Conservation (phyloP, 2,113 vertebrate genomes). For the Glareola pratincola region DNA sequence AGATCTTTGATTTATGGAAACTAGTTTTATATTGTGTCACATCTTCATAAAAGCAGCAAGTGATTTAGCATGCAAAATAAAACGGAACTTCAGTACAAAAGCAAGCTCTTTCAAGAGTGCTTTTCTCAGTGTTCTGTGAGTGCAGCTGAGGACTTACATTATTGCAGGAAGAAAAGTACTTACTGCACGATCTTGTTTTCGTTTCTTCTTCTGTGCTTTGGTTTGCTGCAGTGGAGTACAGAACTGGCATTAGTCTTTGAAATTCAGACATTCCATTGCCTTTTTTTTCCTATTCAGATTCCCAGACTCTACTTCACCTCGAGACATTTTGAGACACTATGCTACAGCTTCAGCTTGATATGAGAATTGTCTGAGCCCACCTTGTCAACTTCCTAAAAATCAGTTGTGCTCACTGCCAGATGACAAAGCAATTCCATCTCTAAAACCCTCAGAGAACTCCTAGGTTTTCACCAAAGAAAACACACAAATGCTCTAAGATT, state of each 20-base stretch:
- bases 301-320: not conserved
- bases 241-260: not conserved
- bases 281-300: not conserved
- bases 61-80: not conserved
- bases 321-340: not conserved
- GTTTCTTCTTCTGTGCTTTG: slow-evolving; percentile 92
- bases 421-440: not conserved
- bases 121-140: not conserved
- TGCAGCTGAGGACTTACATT: not conserved
- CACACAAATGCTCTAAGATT: not conserved
- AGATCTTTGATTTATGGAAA: not conserved
- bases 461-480: not conserved
- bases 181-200: slow-evolving; percentile 90
- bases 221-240: slow-evolving; percentile 73
- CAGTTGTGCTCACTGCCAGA: not conserved
- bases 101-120: not conserved
- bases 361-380: not conserved
- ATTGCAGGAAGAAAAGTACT: slow-evolving; percentile 54
- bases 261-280: not conserved
- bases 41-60: not conserved
- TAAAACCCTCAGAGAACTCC: not conserved
- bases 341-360: not conserved
- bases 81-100: not conserved
- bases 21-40: not conserved
- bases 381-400: not conserved